Evolutionary conservation across 2,113 vertebrate species (phyloP), one percentile per base, ranked within the genome.

Genomic region (Ploceus nigricollis): DNA sequence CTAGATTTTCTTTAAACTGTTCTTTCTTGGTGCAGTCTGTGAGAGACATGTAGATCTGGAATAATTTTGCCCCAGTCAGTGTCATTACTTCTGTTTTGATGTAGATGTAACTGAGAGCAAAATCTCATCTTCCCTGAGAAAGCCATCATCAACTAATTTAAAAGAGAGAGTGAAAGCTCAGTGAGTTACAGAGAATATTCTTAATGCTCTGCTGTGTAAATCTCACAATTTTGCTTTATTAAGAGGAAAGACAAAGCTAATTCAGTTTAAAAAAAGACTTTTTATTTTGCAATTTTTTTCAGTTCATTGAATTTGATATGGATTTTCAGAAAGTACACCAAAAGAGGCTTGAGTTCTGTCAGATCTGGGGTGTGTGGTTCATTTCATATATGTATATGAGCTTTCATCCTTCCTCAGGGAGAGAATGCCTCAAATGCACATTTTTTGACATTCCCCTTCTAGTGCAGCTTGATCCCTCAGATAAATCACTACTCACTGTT

Each of bases 401-500:
- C 56, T 94, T 83, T 82, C 44, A 44, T 76, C 28, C 37, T 84
- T 56, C 64, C 40, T 83, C 39, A 6, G 53, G 48, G 15, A 69
- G 40, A 90, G 28, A 68, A 68, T 20, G 39, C n/a, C 64, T 90
- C 54, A 73, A 90, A 83, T 47, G n/a, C 20, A 50, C 68, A 18
- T 72, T 91, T 95, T 89, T 94, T 58, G 58, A 75, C 64, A 31
- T 82, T 93, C 42, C 11, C 17, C 33, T 79, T 95, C 51, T 82
- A 82, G 50, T 3, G 8, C 64, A 86, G 56, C 56, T 81, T 70
- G 39, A 92, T 91, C 66, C 87, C 50, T 37, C 47, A 44, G 87
- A 91, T 93, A 95, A 94, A 90, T 93, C 90, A 48, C 94, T 77
- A 6, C 51, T 94, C 51, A 6, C 54, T 95, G 87, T 96, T 96